Evolutionary conservation across 2,113 vertebrate genomes (phyloP).

Genomic region (Thalassarche chlororhynchos): DNA sequence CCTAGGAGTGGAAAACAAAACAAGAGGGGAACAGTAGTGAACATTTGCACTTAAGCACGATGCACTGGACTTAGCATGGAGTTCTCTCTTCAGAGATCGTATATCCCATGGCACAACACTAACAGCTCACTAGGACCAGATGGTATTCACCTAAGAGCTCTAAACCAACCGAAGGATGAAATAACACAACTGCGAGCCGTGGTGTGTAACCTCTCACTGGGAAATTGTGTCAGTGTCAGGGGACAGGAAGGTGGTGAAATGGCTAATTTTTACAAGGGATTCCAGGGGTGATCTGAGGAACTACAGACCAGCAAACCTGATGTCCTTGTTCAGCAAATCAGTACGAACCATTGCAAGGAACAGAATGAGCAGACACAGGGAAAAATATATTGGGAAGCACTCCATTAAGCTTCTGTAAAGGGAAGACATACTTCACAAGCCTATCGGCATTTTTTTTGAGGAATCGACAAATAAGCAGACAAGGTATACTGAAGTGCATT

Average conservation of each 20-base stretch:
- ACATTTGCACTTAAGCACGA: neutral
- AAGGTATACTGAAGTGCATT: neutral
- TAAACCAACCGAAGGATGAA: neutral
- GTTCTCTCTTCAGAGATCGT: neutral
- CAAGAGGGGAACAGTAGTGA: neutral
- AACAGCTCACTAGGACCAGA: neutral
- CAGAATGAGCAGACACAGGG: neutral
- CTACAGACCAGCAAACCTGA: neutral
- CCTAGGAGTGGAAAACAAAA: neutral
- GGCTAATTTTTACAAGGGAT: neutral
- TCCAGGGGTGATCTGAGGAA: neutral
- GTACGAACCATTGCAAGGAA: neutral
- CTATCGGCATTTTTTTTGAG: neutral
- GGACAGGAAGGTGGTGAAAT: neutral
- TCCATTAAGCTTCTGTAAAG: neutral
- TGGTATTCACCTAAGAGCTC: neutral
- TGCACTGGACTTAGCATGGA: neutral
- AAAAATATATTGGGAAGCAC: neutral
- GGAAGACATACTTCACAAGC: neutral
- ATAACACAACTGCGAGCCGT: fast-evolving
- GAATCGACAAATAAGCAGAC: neutral
- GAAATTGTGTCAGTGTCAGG: neutral
- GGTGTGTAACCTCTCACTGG: neutral
- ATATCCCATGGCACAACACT: neutral
- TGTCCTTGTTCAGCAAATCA: neutral